Conservation (phyloP, 2,113 vertebrate genomes). For the Dissostichus mawsoni region DNA sequence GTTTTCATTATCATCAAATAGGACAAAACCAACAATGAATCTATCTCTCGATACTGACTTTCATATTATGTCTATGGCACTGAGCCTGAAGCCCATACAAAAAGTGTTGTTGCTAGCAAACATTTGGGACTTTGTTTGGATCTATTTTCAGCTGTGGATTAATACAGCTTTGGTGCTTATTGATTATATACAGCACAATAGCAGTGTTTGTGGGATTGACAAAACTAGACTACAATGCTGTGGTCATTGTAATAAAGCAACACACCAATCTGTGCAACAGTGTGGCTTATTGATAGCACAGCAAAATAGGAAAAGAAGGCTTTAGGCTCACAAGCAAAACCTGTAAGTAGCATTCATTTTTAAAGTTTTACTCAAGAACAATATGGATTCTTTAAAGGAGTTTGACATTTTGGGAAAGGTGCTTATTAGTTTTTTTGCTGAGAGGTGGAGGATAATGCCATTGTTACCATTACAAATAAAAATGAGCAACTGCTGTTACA, state of each 20-base stretch:
- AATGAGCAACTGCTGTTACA: not conserved
- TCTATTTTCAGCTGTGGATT: conserved; percentile 12
- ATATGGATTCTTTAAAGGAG: not conserved
- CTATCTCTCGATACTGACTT: not conserved
- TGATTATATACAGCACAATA: not conserved
- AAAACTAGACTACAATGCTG: not conserved
- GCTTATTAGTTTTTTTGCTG: not conserved
- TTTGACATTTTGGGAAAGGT: not conserved
- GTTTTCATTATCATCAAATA: not conserved
- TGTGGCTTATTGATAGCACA: conserved; percentile 3
- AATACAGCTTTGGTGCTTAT: not conserved
- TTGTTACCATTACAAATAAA: not conserved
- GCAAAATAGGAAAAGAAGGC: not conserved
- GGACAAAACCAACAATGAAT: not conserved
- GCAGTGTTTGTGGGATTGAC: not conserved
- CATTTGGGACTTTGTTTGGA: not conserved
- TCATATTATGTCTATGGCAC: not conserved
- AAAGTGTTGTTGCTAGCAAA: not conserved
- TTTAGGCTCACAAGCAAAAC: not conserved
- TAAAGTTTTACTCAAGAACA: not conserved
- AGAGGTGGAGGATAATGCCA: not conserved
- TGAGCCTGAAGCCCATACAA: not conserved
- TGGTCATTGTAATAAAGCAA: not conserved
- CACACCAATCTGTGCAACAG: not conserved
- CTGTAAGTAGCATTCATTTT: not conserved